A percentile compares a stretch with the other conserved stretches of the same genome.
These are phyloP conservation scores for Andricus grossulariae DNA, from an alignment of 1,140 invertebrate species.

Conservation along the genomic window DNA sequence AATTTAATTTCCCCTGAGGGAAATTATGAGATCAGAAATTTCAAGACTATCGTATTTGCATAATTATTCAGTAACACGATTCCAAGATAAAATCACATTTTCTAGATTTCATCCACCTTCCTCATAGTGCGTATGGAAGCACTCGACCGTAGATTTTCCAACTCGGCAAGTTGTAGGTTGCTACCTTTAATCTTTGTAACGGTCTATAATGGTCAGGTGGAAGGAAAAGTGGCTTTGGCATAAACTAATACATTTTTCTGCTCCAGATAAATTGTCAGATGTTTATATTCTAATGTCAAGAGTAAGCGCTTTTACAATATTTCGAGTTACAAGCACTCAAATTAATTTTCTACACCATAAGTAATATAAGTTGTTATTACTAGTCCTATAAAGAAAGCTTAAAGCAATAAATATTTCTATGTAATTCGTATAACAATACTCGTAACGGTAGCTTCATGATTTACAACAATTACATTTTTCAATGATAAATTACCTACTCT, in stretches of 20 bases:
- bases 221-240: not conserved
- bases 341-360: not conserved
- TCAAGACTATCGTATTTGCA: not conserved
- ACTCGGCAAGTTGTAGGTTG: not conserved
- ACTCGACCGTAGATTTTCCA: conserved; percentile 6
- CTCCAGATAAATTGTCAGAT: not conserved
- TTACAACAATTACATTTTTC: no score
- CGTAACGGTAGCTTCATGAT: no score
- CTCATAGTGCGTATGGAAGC: not conserved
- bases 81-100: conserved; percentile 7
- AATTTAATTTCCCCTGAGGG: conserved; percentile 1
- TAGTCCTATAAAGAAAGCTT: not conserved
- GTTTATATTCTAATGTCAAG: not conserved
- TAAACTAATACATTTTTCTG: not conserved
- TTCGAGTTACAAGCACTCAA: not conserved
- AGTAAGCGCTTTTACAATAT: no score
- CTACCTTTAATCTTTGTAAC: conserved; percentile 1
- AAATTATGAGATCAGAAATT: conserved; percentile 25
- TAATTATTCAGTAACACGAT: conserved; percentile 6
- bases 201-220: conserved; percentile 14
- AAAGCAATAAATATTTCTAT: not conserved
- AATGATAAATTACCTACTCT: no score
- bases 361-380: not conserved
- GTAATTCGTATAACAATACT: no score
- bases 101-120: not conserved